Evolutionary conservation across 2,797 vertebrate species (phyloP).

Genomic region (Percopsis omiscomaycus): DNA sequence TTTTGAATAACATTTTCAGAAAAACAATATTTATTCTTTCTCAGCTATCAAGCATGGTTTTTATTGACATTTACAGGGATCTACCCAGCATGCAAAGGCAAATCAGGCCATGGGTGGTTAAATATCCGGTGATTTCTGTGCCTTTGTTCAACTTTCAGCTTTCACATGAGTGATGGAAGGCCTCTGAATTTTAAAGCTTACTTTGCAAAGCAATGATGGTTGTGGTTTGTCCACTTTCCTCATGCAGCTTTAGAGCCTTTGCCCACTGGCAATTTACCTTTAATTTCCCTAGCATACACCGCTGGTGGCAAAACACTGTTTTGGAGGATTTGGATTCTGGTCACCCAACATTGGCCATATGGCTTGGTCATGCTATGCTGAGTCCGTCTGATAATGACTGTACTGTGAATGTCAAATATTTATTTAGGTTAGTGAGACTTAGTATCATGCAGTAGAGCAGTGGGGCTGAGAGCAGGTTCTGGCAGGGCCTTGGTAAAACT

Average conservation of each 20-base stretch:
- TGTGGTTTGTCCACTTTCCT: conserved; percentile 23
- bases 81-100: conserved; percentile 34
- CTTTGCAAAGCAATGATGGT: conserved; percentile 7
- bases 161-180: conserved; percentile 7
- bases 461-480: neutral
- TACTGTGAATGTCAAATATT: neutral
- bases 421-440: conserved; percentile 2
- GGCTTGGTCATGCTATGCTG: conserved; percentile 4
- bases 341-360: neutral
- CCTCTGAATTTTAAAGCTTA: conserved; percentile 19
- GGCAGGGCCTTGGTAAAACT: neutral
- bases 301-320: conserved; percentile 13
- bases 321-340: neutral
- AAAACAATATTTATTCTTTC: conserved; percentile 15
- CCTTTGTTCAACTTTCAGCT: conserved; percentile 24
- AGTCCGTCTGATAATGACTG: neutral
- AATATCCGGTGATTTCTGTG: conserved; percentile 36
- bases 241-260: conserved; percentile 11
- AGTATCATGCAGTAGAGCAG: neutral
- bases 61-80: conserved; percentile 25
- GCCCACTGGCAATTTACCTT: conserved; percentile 17
- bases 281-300: conserved; percentile 14
- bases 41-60: conserved; percentile 29
- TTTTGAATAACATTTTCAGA: neutral
- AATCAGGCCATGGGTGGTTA: conserved; percentile 46